A percentile compares a stretch with the other conserved stretches of the same genome.
Evolutionary conservation across 2,888 invertebrate genomes (phyloP).

Genomic region (Tipula unca): DNA sequence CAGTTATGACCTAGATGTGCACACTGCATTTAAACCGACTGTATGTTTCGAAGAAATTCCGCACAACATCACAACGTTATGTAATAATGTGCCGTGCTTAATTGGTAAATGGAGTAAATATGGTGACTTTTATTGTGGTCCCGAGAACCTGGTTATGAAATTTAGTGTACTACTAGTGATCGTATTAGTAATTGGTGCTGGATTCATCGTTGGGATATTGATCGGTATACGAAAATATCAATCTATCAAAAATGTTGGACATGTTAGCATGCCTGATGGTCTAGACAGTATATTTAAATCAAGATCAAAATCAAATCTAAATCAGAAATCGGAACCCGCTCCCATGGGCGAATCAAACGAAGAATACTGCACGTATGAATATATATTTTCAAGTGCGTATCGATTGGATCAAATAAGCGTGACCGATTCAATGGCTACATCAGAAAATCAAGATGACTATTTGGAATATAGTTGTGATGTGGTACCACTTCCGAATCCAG

Average conservation of each 20-base stretch:
- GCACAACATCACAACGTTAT: not conserved
- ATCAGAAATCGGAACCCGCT: not conserved
- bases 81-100: not conserved
- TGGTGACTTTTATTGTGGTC: not conserved
- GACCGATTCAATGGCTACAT: not conserved
- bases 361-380: not conserved
- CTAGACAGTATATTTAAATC: not conserved
- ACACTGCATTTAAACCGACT: not conserved
- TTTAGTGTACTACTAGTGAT: not conserved
- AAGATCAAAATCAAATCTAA: not conserved
- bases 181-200: not conserved
- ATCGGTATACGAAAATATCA: not conserved
- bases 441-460: not conserved
- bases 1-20: not conserved
- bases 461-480: not conserved
- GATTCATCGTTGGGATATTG: not conserved
- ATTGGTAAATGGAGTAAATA: not conserved
- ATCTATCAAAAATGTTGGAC: not conserved
- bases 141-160: not conserved
- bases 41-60: not conserved
- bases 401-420: not conserved
- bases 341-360: not conserved
- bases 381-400: not conserved
- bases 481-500: not conserved
- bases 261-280: not conserved